Conservation (phyloP, 2,797 vertebrate species). For the Carcharodon carcharias region DNA sequence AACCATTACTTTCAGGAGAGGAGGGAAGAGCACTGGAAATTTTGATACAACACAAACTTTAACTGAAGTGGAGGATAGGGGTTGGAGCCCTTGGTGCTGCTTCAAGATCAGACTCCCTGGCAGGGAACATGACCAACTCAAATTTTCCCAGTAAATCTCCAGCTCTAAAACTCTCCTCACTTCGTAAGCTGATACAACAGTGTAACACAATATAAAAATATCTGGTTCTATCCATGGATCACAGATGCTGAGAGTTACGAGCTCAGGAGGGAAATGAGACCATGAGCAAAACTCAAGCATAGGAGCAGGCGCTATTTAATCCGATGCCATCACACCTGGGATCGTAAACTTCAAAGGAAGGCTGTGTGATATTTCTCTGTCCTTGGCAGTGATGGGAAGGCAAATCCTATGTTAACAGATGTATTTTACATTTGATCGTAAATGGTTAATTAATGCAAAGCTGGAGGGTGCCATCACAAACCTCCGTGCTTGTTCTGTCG, state of each 20-base stretch:
- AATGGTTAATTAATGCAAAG: not conserved
- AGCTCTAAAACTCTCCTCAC: not conserved
- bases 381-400: not conserved
- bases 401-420: not conserved
- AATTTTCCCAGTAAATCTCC: not conserved
- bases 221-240: conserved; percentile 55
- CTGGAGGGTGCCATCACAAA: not conserved
- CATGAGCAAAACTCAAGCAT: conserved; percentile 54
- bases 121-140: not conserved
- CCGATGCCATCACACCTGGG: conserved; percentile 39
- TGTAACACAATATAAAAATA: conserved; percentile 61
- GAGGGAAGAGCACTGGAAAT: not conserved
- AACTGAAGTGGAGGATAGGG: not conserved
- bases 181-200: not conserved
- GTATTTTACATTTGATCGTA: conserved; percentile 4
- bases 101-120: not conserved
- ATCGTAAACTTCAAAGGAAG: conserved; percentile 24
- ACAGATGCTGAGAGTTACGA: conserved; percentile 58
- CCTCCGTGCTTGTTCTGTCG: not conserved
- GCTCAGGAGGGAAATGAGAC: conserved; percentile 59
- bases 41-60: not conserved
- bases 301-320: conserved; percentile 60
- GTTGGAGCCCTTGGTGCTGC: not conserved
- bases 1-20: not conserved
- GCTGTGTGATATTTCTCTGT: not conserved